Percentiles rank a stretch among this genome's conserved stretches.
These are phyloP conservation scores for Nycticryphes semicollaris DNA, from an alignment of 2,113 vertebrate genomes.

Conservation along the genomic window DNA sequence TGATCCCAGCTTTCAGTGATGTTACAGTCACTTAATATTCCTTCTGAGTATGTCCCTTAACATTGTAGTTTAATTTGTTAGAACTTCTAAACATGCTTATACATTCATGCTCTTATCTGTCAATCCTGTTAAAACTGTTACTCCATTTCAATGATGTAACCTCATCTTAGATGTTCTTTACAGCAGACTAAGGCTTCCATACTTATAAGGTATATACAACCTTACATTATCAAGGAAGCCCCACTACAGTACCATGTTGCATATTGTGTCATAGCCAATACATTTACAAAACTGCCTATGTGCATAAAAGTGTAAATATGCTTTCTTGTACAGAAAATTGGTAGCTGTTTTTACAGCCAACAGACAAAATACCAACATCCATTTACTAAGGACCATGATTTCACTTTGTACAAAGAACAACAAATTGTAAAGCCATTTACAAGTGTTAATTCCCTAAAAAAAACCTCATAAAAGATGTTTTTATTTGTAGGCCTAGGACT, in stretches of 20 bases:
- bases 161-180: neutral
- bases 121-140: neutral
- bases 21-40: neutral
- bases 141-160: neutral
- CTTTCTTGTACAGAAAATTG: neutral
- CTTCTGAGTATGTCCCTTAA: no score
- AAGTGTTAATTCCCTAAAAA: neutral
- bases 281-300: neutral
- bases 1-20: neutral
- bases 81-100: neutral
- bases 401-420: neutral
- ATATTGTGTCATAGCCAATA: neutral
- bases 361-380: neutral
- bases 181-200: neutral
- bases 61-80: no score
- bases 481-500: neutral
- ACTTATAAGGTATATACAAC: neutral
- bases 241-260: neutral
- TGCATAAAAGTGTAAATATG: neutral
- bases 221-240: neutral
- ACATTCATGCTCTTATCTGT: neutral
- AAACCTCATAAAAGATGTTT: neutral
- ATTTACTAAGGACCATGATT: neutral
- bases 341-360: neutral
- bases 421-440: neutral